phyloP scores from a whole-genome alignment of 2,888 invertebrate species.

The Micropterix aruncella region DNA sequence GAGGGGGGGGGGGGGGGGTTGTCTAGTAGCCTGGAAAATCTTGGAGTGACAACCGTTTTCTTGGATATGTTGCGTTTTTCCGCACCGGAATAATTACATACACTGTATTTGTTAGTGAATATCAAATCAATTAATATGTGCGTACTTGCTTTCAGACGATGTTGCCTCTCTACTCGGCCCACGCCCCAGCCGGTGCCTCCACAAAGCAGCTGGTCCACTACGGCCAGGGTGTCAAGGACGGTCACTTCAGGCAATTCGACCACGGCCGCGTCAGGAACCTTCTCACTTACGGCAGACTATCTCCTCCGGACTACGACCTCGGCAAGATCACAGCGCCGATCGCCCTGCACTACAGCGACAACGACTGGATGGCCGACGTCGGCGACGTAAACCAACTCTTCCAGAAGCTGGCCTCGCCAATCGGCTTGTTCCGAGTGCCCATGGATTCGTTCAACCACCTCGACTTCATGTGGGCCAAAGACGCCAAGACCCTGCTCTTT shows the following conservation, averaged over 20 bases:
- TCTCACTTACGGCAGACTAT: conserved; percentile 31
- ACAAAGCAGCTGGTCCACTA: conserved; percentile 59
- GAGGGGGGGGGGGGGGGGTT: no score
- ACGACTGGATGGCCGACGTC: conserved; percentile 47
- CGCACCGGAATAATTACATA: no score
- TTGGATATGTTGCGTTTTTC: no score
- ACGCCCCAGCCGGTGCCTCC: conserved; percentile 56
- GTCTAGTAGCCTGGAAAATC: no score
- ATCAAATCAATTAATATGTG: no score
- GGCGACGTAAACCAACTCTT: conserved; percentile 41
- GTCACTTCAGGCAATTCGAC: conserved; percentile 41
- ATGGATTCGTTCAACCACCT: conserved; percentile 48
- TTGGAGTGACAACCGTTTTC: no score
- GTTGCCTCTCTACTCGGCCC: conserved; percentile 51
- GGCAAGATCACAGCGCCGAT: conserved; percentile 42
- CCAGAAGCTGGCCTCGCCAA: conserved; percentile 34
- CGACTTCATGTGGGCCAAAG: conserved; percentile 54
- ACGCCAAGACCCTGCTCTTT: conserved; percentile 43
- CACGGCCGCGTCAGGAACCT: conserved; percentile 37
- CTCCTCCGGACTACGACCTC: conserved; percentile 45
- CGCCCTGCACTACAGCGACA: conserved; percentile 47
- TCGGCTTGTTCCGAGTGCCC: conserved; percentile 41
- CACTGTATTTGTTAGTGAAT: no score
- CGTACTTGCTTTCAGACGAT: conserved; percentile 42
- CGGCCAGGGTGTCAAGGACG: conserved; percentile 44